Evolutionary conservation across 2,888 invertebrate genomes (phyloP).

Genomic region (Trachelus iudaicus): DNA sequence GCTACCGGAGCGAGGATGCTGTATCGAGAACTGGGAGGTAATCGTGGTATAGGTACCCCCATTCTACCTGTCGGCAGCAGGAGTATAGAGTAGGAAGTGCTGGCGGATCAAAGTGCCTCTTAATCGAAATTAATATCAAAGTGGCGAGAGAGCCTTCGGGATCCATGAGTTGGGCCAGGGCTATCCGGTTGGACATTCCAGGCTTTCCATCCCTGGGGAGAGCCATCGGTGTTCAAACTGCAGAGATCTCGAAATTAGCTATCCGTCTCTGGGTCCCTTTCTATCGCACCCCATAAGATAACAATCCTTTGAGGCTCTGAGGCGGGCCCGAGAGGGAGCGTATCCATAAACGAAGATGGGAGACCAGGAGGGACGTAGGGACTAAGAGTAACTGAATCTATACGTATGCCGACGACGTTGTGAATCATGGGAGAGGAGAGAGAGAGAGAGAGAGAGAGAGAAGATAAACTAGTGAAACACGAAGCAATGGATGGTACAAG

Average conservation of each 20-base stretch:
- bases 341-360: slow-evolving; percentile 33
- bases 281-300: slow-evolving; percentile 43
- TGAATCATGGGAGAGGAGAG: slow-evolving; percentile 22
- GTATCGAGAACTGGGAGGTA: not conserved
- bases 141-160: slow-evolving; percentile 23
- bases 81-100: not conserved
- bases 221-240: slow-evolving; percentile 31
- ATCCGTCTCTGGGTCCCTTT: slow-evolving; percentile 27
- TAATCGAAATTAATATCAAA: slow-evolving; percentile 36
- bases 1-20: not conserved
- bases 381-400: slow-evolving; percentile 21
- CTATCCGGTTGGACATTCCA: slow-evolving; percentile 2
- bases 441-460: slow-evolving; percentile 26
- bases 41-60: not conserved
- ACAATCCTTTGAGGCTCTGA: slow-evolving; percentile 55
- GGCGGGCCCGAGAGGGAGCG: slow-evolving; percentile 24
- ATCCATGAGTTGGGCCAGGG: slow-evolving; percentile 3
- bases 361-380: slow-evolving; percentile 24
- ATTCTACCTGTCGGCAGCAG: slow-evolving; percentile 8
- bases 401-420: not conserved
- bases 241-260: slow-evolving; percentile 41
- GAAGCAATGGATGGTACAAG: not conserved
- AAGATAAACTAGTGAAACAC: slow-evolving; percentile 13
- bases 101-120: slow-evolving; percentile 29
- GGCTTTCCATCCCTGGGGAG: slow-evolving; percentile 13